These are phyloP conservation scores for Galaxea fascicularis DNA, from an alignment of 92 coral and sea anemone species.

Conservation along the genomic window DNA sequence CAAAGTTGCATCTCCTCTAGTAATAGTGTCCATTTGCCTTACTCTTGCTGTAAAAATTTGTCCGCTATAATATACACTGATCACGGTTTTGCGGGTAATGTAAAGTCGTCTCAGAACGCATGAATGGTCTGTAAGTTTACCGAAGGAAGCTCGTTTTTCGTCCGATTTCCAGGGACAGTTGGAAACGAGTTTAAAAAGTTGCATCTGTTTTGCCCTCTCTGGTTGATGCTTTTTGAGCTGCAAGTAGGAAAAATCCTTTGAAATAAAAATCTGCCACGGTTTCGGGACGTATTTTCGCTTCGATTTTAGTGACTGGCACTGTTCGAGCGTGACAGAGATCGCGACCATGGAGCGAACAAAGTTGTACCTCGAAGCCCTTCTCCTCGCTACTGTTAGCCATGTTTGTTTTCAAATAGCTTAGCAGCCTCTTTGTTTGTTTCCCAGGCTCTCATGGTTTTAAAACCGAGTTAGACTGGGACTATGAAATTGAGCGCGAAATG, in stretches of 20 bases:
- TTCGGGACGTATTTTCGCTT: slow-evolving; percentile 30
- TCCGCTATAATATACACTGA: slow-evolving; percentile 1
- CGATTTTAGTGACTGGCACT: not conserved
- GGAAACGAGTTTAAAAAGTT: slow-evolving; percentile 11
- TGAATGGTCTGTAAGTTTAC: slow-evolving; percentile 20
- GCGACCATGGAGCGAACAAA: not conserved
- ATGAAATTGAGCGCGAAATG: not conserved
- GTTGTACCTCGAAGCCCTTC: not conserved
- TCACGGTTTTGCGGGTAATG: slow-evolving; percentile 12
- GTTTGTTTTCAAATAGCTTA: slow-evolving; percentile 17
- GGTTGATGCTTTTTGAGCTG: slow-evolving; percentile 1
- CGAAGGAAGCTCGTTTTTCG: not conserved
- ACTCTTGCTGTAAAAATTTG: slow-evolving; percentile 7
- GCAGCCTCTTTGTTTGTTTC: slow-evolving; percentile 4
- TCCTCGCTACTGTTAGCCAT: not conserved
- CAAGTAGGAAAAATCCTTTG: not conserved
- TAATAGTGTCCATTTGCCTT: not conserved
- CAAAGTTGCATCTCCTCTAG: slow-evolving; percentile 21
- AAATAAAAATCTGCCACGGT: slow-evolving; percentile 28
- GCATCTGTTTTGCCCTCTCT: slow-evolving; percentile 26
- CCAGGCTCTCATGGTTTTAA: not conserved
- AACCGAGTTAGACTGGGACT: not conserved
- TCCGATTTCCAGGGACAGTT: slow-evolving; percentile 7
- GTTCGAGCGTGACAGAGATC: not conserved
- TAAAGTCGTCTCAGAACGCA: not conserved